Base-by-base conservation (phyloP, 2,113 vertebrate species). In the Serilophus lunatus region DNA sequence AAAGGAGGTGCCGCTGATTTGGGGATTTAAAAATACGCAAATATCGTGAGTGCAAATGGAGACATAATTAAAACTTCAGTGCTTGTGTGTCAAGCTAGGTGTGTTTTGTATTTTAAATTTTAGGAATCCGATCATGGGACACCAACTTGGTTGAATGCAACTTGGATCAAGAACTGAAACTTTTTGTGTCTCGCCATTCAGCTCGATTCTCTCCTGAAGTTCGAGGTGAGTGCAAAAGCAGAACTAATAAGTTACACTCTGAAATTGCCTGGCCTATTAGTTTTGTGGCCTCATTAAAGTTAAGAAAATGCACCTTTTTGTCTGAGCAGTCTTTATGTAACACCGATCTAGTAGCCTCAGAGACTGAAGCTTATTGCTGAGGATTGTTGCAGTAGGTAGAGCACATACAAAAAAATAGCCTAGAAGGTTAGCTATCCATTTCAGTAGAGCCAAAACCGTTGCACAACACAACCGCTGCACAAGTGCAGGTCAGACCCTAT, bases 61-160 rank as follows among this genome's bases (percentile, higher is more conserved):
- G n/a, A 16, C 90, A 54, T 49, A 36, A 2, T 84, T 85, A 53
- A 93, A 91, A 40, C 24, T 91, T 86, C 9, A 64, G 7, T 65
- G 42, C 7, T 88, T 1, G 3, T 54, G 4, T 86, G 25, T 82
- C 42, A 86, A 92, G 13, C 63, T 57, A 23, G 33, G 35, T 78
- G 12, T 94, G 28, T 72, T 72, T 88, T 94, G 26, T 91, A 6
- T 95, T 69, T 95, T 95, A 63, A 87, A 95, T 97, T 97, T 36
- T 93, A 99, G 99, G 99, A 87, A 99, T 99, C 90, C 99, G 99
- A 74, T 99, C 99, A 93, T 99, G 99, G 99, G 99, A 99, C 98
- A 98, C 99, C 93, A 99, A 98, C 96, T 98, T 99, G 69, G 97
- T 99, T 4, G 98, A 99, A 94, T 99, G 99, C 97, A 99, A 99